phyloP scores from a whole-genome alignment of 2,888 invertebrate species.

The Drosophila mulleri region DNA sequence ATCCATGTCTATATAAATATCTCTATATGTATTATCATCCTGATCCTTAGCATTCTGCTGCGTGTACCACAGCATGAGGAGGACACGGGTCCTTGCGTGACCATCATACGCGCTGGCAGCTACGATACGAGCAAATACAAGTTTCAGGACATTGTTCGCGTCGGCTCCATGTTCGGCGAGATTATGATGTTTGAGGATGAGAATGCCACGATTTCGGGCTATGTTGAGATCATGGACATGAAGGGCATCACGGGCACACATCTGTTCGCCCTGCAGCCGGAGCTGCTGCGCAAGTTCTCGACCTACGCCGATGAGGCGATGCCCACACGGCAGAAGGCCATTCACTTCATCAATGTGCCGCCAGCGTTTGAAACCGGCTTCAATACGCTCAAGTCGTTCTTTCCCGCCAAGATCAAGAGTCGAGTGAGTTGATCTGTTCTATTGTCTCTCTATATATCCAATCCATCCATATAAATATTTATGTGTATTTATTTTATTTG shows the following conservation, averaged over 20 bases:
- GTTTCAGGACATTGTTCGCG: constrained; percentile 86
- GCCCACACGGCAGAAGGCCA: constrained; percentile 88
- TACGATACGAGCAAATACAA: constrained; percentile 86
- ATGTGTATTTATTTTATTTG: neutral
- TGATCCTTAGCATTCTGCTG: constrained; percentile 59
- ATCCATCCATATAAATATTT: neutral
- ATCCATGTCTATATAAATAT: no score
- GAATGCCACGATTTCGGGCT: constrained; percentile 87
- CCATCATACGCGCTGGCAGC: constrained; percentile 86
- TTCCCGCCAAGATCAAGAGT: constrained; percentile 88
- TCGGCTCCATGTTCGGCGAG: constrained; percentile 88
- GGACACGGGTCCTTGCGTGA: constrained; percentile 86
- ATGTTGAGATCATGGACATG: constrained; percentile 87
- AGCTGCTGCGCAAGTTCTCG: constrained; percentile 87
- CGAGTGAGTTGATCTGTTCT: constrained; percentile 85
- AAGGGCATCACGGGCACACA: constrained; percentile 86
- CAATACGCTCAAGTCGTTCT: constrained; percentile 87
- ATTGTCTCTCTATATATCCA: neutral
- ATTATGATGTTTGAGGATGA: constrained; percentile 88
- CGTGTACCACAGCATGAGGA: constrained; percentile 81
- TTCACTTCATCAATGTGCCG: constrained; percentile 88
- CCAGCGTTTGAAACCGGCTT: constrained; percentile 87
- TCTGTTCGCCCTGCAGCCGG: constrained; percentile 87
- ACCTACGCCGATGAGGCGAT: constrained; percentile 87
- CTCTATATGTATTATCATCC: neutral